Conservation (phyloP, 2,113 vertebrate species). For the Sturnira hondurensis region DNA sequence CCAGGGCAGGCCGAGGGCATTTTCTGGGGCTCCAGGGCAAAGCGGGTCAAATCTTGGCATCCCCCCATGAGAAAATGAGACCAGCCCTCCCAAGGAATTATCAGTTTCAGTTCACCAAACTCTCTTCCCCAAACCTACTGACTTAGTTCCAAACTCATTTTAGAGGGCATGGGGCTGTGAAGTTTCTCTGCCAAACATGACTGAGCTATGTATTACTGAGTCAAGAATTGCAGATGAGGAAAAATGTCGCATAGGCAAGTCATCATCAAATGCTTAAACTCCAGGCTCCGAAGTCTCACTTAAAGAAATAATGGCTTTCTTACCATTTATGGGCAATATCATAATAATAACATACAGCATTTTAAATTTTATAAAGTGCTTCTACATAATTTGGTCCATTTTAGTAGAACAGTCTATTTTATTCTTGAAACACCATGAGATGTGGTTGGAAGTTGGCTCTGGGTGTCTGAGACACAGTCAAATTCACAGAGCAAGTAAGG, state of each 20-base stretch:
- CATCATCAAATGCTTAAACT: background rate
- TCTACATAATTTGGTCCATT: background rate
- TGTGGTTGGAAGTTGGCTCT: background rate
- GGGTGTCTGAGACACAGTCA: background rate
- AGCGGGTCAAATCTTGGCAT: background rate
- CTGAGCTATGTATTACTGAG: background rate
- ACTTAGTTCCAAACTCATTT: slow-evolving; percentile 50
- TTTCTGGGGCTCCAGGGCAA: background rate
- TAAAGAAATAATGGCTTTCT: background rate
- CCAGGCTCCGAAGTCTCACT: background rate
- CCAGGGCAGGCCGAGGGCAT: background rate
- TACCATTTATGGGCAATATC: background rate
- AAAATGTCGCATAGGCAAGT: background rate
- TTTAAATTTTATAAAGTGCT: background rate
- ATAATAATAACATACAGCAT: background rate
- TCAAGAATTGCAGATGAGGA: background rate
- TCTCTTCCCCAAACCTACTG: background rate
- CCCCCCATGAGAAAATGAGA: background rate
- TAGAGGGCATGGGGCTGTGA: slow-evolving; percentile 8
- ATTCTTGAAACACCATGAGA: background rate
- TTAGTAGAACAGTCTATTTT: background rate
- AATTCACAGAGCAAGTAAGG: background rate
- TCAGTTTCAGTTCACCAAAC: slow-evolving; percentile 45
- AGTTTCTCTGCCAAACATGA: slow-evolving; percentile 25
- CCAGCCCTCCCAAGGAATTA: background rate